A percentile compares a stretch with the other conserved stretches of the same genome.
phyloP scores from a whole-genome alignment of 1,140 invertebrate genomes.

The Drosophila paulistorum region DNA sequence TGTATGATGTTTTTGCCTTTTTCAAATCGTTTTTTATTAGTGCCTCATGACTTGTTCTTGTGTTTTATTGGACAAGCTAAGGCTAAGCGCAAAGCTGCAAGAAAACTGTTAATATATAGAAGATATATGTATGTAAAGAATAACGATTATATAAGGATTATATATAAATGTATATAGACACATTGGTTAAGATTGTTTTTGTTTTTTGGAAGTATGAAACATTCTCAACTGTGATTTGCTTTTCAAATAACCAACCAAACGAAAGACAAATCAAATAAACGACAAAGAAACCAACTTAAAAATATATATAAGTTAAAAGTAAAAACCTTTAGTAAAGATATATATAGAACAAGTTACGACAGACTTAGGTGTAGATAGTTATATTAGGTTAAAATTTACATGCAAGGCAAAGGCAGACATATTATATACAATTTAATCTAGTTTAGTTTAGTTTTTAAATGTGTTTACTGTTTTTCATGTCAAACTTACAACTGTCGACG shows the following conservation, averaged over 20 bases:
- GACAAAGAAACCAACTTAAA: constrained; percentile 39
- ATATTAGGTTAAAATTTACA: constrained; percentile 20
- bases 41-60: constrained; percentile 9
- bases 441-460: constrained; percentile 30
- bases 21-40: too few relatives aligned
- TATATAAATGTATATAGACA: constrained; percentile 24
- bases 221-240: constrained; percentile 77
- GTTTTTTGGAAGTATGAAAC: constrained; percentile 45
- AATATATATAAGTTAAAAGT: constrained; percentile 22
- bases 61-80: constrained; percentile 51
- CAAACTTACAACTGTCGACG: constrained; percentile 74
- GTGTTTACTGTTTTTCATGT: neutral
- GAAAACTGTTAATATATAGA: constrained; percentile 47
- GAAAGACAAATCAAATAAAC: constrained; percentile 37
- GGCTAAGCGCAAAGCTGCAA: constrained; percentile 68
- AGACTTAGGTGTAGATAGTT: constrained; percentile 15
- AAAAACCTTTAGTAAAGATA: constrained; percentile 6
- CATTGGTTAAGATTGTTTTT: constrained; percentile 34
- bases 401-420: constrained; percentile 34
- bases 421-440: constrained; percentile 1
- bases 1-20: neutral
- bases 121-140: constrained; percentile 22
- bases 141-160: constrained; percentile 34
- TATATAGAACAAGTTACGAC: constrained; percentile 3
- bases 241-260: constrained; percentile 40